Percentiles rank a stretch among this genome's conserved stretches.
These are phyloP conservation scores for Enoplosus armatus DNA, from an alignment of 2,797 vertebrate genomes.

Conservation along the genomic window DNA sequence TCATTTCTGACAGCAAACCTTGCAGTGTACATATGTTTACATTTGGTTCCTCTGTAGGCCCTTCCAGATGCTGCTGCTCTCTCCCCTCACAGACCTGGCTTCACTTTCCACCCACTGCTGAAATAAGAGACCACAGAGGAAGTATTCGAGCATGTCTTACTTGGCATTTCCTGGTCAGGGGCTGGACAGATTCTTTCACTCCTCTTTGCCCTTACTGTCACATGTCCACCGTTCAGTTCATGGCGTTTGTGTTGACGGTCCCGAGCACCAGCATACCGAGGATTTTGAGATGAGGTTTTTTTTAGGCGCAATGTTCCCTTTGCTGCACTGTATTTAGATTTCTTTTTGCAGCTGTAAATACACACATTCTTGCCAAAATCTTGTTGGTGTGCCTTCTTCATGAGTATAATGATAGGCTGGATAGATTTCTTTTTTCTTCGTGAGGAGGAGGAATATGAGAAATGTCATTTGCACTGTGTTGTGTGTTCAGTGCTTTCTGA, in stretches of 20 bases:
- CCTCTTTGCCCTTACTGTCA: slow-evolving; percentile 57
- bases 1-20: neutral
- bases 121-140: slow-evolving; percentile 77
- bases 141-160: slow-evolving; percentile 73
- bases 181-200: slow-evolving; percentile 65
- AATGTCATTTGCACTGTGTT: slow-evolving; percentile 12
- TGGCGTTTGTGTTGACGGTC: slow-evolving; percentile 22
- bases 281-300: slow-evolving; percentile 26
- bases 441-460: slow-evolving; percentile 25
- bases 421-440: slow-evolving; percentile 42
- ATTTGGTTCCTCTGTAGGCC: slow-evolving; percentile 53
- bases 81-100: slow-evolving; percentile 49
- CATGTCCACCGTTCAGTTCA: slow-evolving; percentile 37
- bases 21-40: slow-evolving; percentile 57
- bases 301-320: slow-evolving; percentile 36
- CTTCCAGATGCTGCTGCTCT: slow-evolving; percentile 72
- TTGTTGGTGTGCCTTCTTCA: slow-evolving; percentile 64
- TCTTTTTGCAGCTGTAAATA: slow-evolving; percentile 71
- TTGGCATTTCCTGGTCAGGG: slow-evolving; percentile 80
- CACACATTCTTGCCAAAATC: slow-evolving; percentile 69
- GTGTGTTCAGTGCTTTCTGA: neutral
- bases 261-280: neutral
- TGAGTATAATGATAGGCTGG: slow-evolving; percentile 70
- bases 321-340: slow-evolving; percentile 64
- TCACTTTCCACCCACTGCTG: slow-evolving; percentile 65